phyloP scores from a whole-genome alignment of 1,140 invertebrate genomes.

The Acromyrmex echinatior region DNA sequence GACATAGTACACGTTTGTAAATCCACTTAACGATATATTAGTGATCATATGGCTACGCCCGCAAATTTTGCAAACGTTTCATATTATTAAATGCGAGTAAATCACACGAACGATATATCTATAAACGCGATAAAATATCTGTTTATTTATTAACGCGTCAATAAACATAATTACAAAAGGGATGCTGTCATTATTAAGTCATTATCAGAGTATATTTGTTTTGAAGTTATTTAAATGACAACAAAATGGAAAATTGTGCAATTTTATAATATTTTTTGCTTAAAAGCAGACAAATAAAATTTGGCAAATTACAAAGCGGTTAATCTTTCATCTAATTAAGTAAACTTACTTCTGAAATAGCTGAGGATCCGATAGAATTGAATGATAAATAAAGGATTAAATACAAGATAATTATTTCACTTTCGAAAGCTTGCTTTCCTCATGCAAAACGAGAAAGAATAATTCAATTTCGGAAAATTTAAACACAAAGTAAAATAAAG shows the following conservation, averaged over 20 bases:
- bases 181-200: not conserved
- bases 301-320: not conserved
- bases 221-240: not conserved
- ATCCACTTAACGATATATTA: constrained; percentile 56
- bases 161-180: not conserved
- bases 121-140: not conserved
- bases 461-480: constrained; percentile 7
- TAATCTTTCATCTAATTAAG: not conserved
- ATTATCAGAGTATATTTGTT: not conserved
- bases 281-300: not conserved
- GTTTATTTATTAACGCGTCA: not conserved
- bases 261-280: not conserved
- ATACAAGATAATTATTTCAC: constrained; percentile 21
- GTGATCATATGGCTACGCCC: not conserved
- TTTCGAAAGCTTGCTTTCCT: constrained; percentile 1
- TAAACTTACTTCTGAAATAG: not conserved
- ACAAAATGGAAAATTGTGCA: not conserved
- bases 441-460: not conserved
- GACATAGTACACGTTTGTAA: constrained; percentile 46
- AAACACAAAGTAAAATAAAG: not conserved
- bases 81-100: constrained; percentile 5
- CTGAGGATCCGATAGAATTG: not conserved
- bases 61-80: constrained; percentile 21
- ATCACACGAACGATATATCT: not conserved
- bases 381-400: constrained; percentile 7